Conservation (phyloP, 2,888 invertebrate species). For the Poecilus cupreus region DNA sequence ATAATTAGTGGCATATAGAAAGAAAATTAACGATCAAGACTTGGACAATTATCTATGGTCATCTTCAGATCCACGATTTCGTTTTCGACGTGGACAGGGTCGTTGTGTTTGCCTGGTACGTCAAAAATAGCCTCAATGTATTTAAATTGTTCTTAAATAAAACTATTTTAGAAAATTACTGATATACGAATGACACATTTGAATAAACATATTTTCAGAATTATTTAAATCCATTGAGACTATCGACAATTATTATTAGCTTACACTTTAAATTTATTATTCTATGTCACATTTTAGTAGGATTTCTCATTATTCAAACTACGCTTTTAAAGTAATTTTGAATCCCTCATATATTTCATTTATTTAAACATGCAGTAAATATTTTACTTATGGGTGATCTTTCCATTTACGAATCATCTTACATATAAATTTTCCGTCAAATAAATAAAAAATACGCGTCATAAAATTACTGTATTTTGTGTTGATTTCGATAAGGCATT, state of each 20-base stretch:
- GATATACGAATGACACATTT: background rate
- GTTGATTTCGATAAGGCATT: too few species aligned
- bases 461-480: too few species aligned
- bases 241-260: background rate
- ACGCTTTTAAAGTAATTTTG: background rate
- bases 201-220: background rate
- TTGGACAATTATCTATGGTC: slow-evolving; percentile 20
- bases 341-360: background rate
- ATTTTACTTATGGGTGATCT: too few species aligned
- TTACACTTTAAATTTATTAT: background rate
- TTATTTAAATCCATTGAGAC: background rate
- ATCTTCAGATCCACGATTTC: slow-evolving; percentile 11
- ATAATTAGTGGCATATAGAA: slow-evolving; percentile 44
- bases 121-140: background rate
- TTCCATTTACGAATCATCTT: too few species aligned
- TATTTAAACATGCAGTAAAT: too few species aligned
- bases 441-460: too few species aligned
- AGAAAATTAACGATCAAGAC: slow-evolving; percentile 9
- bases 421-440: too few species aligned
- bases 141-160: background rate
- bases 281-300: background rate
- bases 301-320: background rate
- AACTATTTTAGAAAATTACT: background rate
- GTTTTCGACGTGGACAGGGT: background rate
- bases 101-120: background rate